phyloP scores from a whole-genome alignment of 1,140 invertebrate genomes.

The Monomorium pharaonis region DNA sequence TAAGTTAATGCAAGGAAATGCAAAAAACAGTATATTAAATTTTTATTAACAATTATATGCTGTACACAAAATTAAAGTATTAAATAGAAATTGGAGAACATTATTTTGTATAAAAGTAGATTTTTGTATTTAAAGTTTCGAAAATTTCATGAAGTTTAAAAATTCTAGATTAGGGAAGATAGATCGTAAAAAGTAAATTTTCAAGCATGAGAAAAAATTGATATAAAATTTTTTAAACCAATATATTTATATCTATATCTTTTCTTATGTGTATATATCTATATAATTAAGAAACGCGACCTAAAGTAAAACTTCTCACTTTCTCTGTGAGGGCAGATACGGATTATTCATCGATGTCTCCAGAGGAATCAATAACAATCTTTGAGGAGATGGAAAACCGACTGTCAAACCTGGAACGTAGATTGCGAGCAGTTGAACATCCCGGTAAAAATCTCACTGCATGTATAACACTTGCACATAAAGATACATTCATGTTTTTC shows the following conservation, averaged over 20 bases:
- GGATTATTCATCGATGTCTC: constrained; percentile 41
- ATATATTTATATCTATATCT: not conserved
- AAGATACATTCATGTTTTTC: not conserved
- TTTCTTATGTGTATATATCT: not conserved
- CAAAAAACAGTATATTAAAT: not conserved
- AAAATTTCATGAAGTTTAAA: not conserved
- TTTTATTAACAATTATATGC: not conserved
- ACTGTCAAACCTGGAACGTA: constrained; percentile 86
- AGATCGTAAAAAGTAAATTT: not conserved
- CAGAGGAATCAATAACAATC: constrained; percentile 3
- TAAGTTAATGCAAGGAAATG: not conserved
- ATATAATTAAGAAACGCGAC: not conserved
- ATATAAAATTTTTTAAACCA: not conserved
- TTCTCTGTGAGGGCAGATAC: constrained; percentile 14
- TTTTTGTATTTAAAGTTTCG: not conserved
- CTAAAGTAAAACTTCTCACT: constrained; percentile 27
- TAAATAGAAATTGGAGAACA: not conserved
- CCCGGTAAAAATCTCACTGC: constrained; percentile 83
- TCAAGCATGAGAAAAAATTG: not conserved
- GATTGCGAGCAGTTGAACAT: constrained; percentile 90
- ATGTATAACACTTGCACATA: too few relatives aligned
- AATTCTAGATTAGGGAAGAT: not conserved
- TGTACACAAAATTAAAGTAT: not conserved
- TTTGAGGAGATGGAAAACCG: constrained; percentile 78
- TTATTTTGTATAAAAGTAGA: not conserved